Base-by-base conservation (phyloP, 2,113 vertebrate genomes). In the Brachirus orientalis region DNA sequence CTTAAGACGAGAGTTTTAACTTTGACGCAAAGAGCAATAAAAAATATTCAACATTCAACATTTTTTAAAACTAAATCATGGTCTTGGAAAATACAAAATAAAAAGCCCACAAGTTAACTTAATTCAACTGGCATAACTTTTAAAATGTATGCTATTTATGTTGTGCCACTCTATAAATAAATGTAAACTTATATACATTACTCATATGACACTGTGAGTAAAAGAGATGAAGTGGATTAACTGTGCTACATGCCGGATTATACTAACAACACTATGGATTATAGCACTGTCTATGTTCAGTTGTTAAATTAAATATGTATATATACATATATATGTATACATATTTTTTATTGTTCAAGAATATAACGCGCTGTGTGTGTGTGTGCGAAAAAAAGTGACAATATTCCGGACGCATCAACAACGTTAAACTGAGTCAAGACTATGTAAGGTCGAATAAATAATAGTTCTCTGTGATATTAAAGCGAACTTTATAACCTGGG, bases 191-290 rank as follows among this genome's bases (percentile, higher is more conserved):
- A 14, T 43, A 3, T 43, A 28, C 28, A 28, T 43, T 46, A 17
- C 51, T 54, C 22, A 19, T 28, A 19, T 55, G 55, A 60, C 69
- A 54, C 59, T 14, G 56, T 48, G 60, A 56, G 55, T 46, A 63
- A 51, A 60, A 37, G 60, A 68, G 67, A 66, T 79, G 69, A 74
- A 56, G 62, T 56, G 76, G 72, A 82, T 82, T 84, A 77, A 62
- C 40, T 67, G 63, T 59, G 37, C 46, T 55, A 47, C 71, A 81
- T 64, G 63, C 66, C 63, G 77, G 80, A 86, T 81, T 83, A 79
- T 57, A 74, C 68, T 43, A 36, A 67, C 56, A 63, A 72, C 40
- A 74, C 57, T 19, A 48, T 53, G 80, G 78, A 85, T 82, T 80
- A 85, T 36, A 28, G 36, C 73, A 82, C 71, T 56, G 75, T 77